Evolutionary conservation across 2,888 invertebrate genomes (phyloP), one percentile per base, ranked within the genome.

Genomic region (Listrodromus nycthemerus): DNA sequence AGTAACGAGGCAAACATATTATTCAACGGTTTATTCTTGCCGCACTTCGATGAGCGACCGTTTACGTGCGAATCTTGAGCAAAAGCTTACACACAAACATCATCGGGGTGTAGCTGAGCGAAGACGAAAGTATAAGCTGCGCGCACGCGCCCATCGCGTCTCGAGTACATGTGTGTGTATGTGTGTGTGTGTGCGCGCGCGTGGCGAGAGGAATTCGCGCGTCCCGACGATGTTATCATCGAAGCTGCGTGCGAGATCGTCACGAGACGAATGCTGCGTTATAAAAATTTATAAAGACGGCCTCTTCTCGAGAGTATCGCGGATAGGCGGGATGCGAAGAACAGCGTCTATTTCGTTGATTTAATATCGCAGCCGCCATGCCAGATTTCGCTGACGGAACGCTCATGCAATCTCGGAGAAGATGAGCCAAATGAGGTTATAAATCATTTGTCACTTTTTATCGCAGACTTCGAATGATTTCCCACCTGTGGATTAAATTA

Each of bases 1-100:
- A 41, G 71, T 65, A n/a, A 52, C 78, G 52, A 50, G 45, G 41
- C 63, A 65, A 71, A 79, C 63, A 79, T 65, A 79, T 71, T 78
- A 13, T 65, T 50, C 61, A 55, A 21, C 55, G 24, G 24, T 55
- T 55, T 55, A 55, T 55, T 55, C 55, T 55, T 1, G 19, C 55
- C 24, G 24, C 55, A 55, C 10, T 4, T 55, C 24, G 55, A 8
- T 4, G 55, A 21, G 55, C 55, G 55, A 13, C 55, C 55, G 24
- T 55, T 55, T 55, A 24, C 55, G 55, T 24, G 8, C 13, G 55
- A 24, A 24, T 55, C 21, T 41, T 41, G 21, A 21, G 55, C 55
- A 24, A 55, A 55, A 24, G 55, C 55, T 55, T 7, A 24, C 55
- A 24, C 55, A 55, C 3, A 21, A 21, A 55, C 24, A 55, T 24